phyloP scores from a whole-genome alignment of 2,888 invertebrate genomes.

The Cistogaster globosa region DNA sequence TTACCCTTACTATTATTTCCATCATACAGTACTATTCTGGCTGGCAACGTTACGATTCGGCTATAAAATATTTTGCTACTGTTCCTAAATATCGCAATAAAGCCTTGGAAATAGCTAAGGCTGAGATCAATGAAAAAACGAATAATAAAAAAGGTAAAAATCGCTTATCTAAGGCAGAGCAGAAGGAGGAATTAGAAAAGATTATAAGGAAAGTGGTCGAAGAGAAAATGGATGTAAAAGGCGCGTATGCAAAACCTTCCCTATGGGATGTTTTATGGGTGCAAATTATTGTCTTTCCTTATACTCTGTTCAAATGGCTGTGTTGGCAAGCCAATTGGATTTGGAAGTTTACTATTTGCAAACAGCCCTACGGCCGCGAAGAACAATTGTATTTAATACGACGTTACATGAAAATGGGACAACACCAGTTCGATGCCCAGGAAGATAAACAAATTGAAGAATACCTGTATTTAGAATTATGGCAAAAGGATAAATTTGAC shows the following conservation, averaged over 20 bases:
- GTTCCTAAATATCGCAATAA: conserved; percentile 93
- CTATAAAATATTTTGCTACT: conserved; percentile 93
- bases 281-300: conserved; percentile 91
- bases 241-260: conserved; percentile 94
- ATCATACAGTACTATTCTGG: conserved; percentile 92
- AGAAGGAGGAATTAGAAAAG: conserved; percentile 90
- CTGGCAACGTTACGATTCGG: conserved; percentile 91
- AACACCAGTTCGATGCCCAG: conserved; percentile 88
- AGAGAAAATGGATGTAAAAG: conserved; percentile 96
- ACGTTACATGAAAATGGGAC: conserved; percentile 89
- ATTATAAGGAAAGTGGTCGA: conserved; percentile 92
- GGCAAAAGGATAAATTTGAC: conserved; percentile 91
- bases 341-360: conserved; percentile 89
- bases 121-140: conserved; percentile 84
- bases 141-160: conserved; percentile 83
- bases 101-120: conserved; percentile 88
- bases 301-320: conserved; percentile 87
- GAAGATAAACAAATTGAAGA: conserved; percentile 90
- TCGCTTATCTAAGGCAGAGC: conserved; percentile 85
- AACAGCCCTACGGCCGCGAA: conserved; percentile 90
- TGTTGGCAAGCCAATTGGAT: conserved; percentile 92
- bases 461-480: conserved; percentile 89
- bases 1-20: conserved; percentile 93
- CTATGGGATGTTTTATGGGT: conserved; percentile 91
- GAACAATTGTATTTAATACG: conserved; percentile 94